Conservation (phyloP, 2,113 vertebrate species). For the Canis aureus region DNA sequence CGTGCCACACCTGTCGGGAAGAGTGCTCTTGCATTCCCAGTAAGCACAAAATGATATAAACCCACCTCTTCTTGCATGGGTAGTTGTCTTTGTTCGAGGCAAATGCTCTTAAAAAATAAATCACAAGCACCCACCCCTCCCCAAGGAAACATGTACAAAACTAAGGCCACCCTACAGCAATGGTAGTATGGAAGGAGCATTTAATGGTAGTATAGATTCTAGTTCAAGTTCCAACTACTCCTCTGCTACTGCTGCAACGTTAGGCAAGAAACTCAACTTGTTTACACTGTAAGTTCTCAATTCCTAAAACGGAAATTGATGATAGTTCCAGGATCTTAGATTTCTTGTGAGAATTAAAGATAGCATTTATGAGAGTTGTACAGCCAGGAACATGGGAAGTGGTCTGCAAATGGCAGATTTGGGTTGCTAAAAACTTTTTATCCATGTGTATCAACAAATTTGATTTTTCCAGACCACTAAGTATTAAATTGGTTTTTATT, state of each 20-base stretch:
- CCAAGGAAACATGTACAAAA: neutral
- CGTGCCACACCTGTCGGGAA: neutral
- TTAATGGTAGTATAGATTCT: neutral
- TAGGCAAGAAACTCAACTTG: neutral
- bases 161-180: neutral
- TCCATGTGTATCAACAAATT: neutral
- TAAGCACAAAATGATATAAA: neutral
- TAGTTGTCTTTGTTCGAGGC: neutral
- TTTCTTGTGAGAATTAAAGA: neutral
- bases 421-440: neutral
- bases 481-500: slow-evolving; percentile 12
- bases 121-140: neutral
- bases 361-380: neutral
- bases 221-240: neutral
- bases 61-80: neutral
- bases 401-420: neutral
- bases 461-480: neutral
- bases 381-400: neutral
- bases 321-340: neutral
- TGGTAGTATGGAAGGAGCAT: neutral
- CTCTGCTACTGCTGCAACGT: neutral
- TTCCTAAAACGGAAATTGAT: neutral
- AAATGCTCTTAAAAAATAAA: neutral
- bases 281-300: neutral
- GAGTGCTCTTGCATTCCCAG: neutral